A percentile compares a stretch with the other conserved stretches of the same genome.
Conservation (phyloP, 2,113 vertebrate genomes). For the Istiophorus platypterus region DNA sequence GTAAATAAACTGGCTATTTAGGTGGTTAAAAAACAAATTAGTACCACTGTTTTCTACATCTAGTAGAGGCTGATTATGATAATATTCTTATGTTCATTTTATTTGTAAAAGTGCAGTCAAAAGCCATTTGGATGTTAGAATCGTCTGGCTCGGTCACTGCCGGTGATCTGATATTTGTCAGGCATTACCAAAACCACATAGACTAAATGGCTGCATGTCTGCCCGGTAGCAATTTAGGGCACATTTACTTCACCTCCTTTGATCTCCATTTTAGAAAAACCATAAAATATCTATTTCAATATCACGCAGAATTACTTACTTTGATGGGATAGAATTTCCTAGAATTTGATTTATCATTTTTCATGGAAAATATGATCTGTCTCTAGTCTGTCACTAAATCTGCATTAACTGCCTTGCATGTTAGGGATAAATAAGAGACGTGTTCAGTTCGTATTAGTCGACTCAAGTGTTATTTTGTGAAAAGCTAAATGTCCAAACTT, state of each 20-base stretch:
- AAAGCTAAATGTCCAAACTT: constrained; percentile 60
- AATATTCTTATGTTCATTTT: constrained; percentile 11
- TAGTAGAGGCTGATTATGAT: neutral
- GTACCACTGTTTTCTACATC: neutral
- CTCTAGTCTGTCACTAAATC: constrained; percentile 40
- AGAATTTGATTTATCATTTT: constrained; percentile 49
- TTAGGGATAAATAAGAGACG: constrained; percentile 27
- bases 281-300: constrained; percentile 43
- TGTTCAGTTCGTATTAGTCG: constrained; percentile 45
- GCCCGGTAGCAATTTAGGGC: constrained; percentile 33
- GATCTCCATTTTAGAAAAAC: constrained; percentile 44
- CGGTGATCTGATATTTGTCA: constrained; percentile 31
- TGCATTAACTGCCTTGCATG: constrained; percentile 20
- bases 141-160: neutral
- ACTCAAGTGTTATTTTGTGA: constrained; percentile 40
- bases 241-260: constrained; percentile 48
- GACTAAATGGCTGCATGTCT: constrained; percentile 31
- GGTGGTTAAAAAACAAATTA: neutral
- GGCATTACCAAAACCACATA: constrained; percentile 13
- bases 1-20: neutral
- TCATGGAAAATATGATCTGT: constrained; percentile 40
- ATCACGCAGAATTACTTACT: constrained; percentile 30
- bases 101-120: neutral
- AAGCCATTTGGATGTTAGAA: constrained; percentile 8
- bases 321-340: constrained; percentile 40